phyloP scores from a whole-genome alignment of 2,797 vertebrate genomes.

The Anableps anableps region DNA sequence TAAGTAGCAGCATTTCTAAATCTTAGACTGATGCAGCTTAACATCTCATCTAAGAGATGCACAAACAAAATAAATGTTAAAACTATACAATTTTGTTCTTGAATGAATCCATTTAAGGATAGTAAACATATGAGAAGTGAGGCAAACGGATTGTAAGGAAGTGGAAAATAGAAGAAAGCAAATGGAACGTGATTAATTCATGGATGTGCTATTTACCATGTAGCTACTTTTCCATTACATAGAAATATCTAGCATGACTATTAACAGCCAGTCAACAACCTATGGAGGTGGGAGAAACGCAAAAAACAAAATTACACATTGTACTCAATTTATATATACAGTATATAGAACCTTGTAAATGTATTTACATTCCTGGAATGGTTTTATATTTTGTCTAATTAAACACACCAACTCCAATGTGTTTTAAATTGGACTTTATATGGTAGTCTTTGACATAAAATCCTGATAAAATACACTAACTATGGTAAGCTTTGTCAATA shows the following conservation, averaged over 20 bases:
- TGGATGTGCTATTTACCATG: background rate
- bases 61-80: background rate
- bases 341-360: background rate
- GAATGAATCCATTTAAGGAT: background rate
- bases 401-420: background rate
- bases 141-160: background rate
- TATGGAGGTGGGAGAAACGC: background rate
- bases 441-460: background rate
- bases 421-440: background rate
- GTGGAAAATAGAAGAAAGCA: background rate
- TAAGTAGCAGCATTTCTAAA: background rate
- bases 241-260: background rate
- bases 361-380: background rate
- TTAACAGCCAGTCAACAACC: background rate
- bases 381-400: background rate
- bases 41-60: background rate
- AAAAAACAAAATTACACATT: background rate
- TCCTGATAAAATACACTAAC: background rate
- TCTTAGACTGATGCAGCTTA: background rate
- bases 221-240: background rate
- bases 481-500: background rate
- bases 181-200: background rate
- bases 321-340: background rate
- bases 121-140: background rate
- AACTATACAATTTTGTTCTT: background rate